phyloP scores from a whole-genome alignment of 53 echinoderm and acorn worm genomes.

The Mesocentrotus franciscanus region DNA sequence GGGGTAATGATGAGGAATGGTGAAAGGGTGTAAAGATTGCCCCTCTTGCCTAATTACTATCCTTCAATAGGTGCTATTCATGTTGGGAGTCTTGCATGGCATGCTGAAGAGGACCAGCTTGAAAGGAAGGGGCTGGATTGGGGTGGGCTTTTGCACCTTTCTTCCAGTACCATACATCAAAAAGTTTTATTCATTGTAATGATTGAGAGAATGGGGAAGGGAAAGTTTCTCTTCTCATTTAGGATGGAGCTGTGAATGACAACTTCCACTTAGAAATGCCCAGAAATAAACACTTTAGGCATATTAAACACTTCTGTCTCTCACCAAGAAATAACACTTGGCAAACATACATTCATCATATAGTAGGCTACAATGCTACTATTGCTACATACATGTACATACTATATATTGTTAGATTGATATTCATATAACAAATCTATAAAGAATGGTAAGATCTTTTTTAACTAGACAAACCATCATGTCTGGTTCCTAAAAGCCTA shows the following conservation, averaged over 20 bases:
- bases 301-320: not conserved
- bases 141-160: conserved; percentile 30
- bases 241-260: not conserved
- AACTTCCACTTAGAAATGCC: not conserved
- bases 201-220: not conserved
- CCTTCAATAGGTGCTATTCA: conserved; percentile 48
- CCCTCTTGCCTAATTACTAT: conserved; percentile 66
- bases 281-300: not conserved
- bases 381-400: not conserved
- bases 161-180: not conserved
- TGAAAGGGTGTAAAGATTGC: conserved; percentile 67
- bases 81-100: not conserved
- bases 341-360: not conserved
- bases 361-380: not conserved
- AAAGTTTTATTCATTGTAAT: conserved; percentile 12
- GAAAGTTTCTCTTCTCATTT: not conserved
- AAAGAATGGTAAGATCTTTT: too few relatives aligned
- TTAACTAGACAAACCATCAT: too few relatives aligned
- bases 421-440: too few relatives aligned
- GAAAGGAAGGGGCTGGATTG: conserved; percentile 30
- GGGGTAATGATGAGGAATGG: conserved; percentile 66
- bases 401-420: not conserved
- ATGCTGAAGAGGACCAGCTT: not conserved
- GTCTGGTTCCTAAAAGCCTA: too few relatives aligned
- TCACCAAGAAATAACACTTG: not conserved